Conservation (phyloP, 2,113 vertebrate genomes). For the Origma solitaria region DNA sequence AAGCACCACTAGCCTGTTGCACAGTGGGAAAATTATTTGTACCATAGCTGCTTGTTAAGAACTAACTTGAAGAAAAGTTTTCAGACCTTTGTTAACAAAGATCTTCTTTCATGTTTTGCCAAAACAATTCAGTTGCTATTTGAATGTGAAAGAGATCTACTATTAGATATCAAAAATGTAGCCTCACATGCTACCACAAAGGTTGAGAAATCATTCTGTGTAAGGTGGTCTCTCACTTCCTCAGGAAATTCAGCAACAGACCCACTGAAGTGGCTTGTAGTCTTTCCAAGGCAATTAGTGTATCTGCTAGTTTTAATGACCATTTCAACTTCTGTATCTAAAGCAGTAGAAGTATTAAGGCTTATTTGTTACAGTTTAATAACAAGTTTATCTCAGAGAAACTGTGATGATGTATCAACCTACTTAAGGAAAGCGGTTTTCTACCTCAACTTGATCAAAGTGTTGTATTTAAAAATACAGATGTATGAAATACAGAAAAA, state of each 20-base stretch:
- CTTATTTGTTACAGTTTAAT: not conserved
- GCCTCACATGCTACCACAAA: not conserved
- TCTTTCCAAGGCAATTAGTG: not conserved
- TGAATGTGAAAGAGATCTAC: not conserved
- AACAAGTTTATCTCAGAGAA: not conserved
- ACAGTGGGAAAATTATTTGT: not conserved
- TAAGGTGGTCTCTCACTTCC: not conserved
- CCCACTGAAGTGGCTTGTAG: fast-evolving
- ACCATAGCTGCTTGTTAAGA: not conserved
- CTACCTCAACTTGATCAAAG: not conserved
- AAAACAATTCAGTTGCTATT: not conserved
- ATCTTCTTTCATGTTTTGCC: not conserved
- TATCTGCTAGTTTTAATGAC: not conserved
- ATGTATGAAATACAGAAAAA: not conserved
- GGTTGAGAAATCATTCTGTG: not conserved
- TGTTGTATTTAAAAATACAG: not conserved
- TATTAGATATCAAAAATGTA: not conserved
- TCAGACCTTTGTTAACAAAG: not conserved
- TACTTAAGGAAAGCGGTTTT: not conserved
- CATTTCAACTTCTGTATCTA: not conserved
- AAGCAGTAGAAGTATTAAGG: not conserved
- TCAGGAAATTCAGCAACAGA: not conserved
- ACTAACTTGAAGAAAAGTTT: not conserved
- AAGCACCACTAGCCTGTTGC: not conserved
- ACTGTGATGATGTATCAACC: not conserved